Conservation (phyloP, 2,797 vertebrate genomes). For the Paramormyrops hopkinsi region DNA sequence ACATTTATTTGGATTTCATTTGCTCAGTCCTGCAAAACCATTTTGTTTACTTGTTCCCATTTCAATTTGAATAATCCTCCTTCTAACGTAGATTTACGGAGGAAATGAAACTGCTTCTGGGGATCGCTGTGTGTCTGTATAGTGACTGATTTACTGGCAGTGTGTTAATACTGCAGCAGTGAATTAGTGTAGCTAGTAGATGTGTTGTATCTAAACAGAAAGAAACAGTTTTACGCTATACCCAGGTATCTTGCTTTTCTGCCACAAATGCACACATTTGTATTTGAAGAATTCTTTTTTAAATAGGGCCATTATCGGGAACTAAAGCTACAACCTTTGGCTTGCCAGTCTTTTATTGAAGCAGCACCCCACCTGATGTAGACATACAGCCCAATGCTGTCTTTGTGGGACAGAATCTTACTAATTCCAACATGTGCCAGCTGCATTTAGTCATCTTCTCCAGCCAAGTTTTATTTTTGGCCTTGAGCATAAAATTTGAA, state of each 20-base stretch:
- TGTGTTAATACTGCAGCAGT: not conserved
- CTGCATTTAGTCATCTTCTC: not conserved
- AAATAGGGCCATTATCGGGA: not conserved
- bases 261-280: not conserved
- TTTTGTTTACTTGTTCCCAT: slow-evolving; percentile 17
- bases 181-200: not conserved
- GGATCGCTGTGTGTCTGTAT: not conserved
- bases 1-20: slow-evolving; percentile 13
- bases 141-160: not conserved
- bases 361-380: not conserved
- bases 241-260: not conserved
- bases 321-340: not conserved
- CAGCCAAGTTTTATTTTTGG: slow-evolving; percentile 20
- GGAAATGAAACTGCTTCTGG: not conserved
- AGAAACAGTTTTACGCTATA: not conserved
- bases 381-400: not conserved
- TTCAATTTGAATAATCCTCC: slow-evolving; percentile 23
- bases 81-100: not conserved
- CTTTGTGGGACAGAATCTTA: not conserved
- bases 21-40: slow-evolving; percentile 2
- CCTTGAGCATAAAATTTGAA: slow-evolving; percentile 14
- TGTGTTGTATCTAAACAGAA: not conserved
- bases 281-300: not conserved
- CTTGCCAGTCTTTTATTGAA: not conserved
- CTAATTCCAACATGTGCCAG: not conserved